phyloP scores from a whole-genome alignment of 2,797 vertebrate species.

The Cyprinodon diabolis region DNA sequence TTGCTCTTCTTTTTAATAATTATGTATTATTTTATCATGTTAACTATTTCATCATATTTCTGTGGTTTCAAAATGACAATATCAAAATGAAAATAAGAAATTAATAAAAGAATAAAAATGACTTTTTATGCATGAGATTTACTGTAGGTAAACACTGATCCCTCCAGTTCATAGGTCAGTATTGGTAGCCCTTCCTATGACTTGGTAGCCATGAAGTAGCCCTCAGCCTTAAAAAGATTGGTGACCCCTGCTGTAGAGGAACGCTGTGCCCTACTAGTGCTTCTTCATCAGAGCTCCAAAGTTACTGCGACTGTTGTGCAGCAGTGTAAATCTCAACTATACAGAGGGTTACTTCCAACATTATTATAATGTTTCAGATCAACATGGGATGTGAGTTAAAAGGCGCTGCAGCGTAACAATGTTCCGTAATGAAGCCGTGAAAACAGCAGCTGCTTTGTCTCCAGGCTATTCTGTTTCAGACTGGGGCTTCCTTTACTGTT shows the following conservation, averaged over 20 bases:
- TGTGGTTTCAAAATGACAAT: too few species aligned
- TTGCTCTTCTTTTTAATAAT: too few species aligned
- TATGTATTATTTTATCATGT: too few species aligned
- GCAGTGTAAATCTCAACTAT: not conserved
- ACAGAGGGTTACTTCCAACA: conserved; percentile 12
- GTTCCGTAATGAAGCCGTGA: conserved; percentile 4
- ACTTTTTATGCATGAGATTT: too few species aligned
- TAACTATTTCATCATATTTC: too few species aligned
- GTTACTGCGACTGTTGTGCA: not conserved
- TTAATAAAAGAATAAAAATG: too few species aligned
- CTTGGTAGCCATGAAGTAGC: too few species aligned
- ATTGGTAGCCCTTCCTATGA: too few species aligned
- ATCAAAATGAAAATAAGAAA: too few species aligned
- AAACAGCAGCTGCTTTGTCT: conserved; percentile 27
- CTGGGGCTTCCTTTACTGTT: conserved; percentile 21
- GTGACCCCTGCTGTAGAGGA: conserved; percentile 31
- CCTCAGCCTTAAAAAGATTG: too few species aligned
- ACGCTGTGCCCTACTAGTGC: conserved; percentile 49
- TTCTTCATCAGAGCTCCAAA: conserved; percentile 36
- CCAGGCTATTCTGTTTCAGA: conserved; percentile 19
- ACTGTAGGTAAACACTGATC: too few species aligned
- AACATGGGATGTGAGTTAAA: conserved; percentile 3
- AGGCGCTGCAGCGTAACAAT: conserved; percentile 20
- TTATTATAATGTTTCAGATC: conserved; percentile 20
- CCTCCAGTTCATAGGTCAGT: too few species aligned